Evolutionary conservation across 2,797 vertebrate genomes (phyloP).

Genomic region (Tragopan temminckii): DNA sequence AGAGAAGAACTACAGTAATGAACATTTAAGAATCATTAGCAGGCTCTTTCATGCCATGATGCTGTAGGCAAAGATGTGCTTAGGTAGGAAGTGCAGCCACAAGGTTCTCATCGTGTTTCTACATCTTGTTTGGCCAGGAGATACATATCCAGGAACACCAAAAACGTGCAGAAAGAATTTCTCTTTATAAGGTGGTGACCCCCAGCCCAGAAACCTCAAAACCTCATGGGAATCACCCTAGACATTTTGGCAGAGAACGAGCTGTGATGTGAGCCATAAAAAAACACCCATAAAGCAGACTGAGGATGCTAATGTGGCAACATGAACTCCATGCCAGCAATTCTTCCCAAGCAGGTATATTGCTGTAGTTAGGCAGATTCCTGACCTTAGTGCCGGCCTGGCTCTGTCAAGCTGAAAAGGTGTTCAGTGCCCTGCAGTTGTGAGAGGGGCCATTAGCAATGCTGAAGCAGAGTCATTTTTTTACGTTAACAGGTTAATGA

Average conservation of each 20-base stretch:
- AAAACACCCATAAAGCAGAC: not conserved
- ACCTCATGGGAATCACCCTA: not conserved
- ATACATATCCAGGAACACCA: not conserved
- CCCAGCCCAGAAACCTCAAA: not conserved
- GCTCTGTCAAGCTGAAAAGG: rapidly evolving
- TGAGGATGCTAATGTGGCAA: rapidly evolving
- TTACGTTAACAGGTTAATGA: not conserved
- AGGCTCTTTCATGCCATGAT: constrained; percentile 55
- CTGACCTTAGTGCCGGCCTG: not conserved
- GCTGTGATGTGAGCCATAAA: not conserved
- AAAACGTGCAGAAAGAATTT: not conserved
- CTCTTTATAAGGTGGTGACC: not conserved
- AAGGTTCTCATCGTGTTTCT: constrained; percentile 33
- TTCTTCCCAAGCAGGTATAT: rapidly evolving
- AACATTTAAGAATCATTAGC: constrained; percentile 73
- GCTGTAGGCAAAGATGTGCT: constrained; percentile 58
- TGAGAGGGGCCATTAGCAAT: not conserved
- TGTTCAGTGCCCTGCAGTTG: not conserved
- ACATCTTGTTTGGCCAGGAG: constrained; percentile 36
- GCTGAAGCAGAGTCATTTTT: not conserved
- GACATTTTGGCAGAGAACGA: not conserved
- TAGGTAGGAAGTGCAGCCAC: constrained; percentile 44
- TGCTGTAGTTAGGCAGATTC: rapidly evolving
- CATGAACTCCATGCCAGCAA: rapidly evolving
- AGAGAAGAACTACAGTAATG: constrained; percentile 64